These are phyloP conservation scores for Epistrophe eligans DNA, from an alignment of 2,888 invertebrate species.

Conservation along the genomic window DNA sequence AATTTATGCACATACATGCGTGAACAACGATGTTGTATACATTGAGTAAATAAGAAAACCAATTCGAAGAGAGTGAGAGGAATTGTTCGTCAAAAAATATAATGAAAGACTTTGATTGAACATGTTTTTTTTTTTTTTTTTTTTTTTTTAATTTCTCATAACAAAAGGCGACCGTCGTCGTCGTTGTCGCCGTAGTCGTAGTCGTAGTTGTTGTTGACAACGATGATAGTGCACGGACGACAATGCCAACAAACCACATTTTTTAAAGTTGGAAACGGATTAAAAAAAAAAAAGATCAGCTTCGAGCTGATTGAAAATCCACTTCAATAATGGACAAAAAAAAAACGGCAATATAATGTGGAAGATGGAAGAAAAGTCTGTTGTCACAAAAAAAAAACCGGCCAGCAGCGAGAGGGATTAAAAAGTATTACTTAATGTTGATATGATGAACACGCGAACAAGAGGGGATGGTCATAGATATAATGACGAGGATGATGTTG, in stretches of 20 bases:
- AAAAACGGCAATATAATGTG: slow-evolving; percentile 32
- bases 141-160: slow-evolving; percentile 45
- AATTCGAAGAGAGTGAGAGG: slow-evolving; percentile 26
- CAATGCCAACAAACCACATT: slow-evolving; percentile 61
- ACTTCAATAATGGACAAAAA: slow-evolving; percentile 29
- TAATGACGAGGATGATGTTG: not conserved
- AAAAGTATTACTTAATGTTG: slow-evolving; percentile 26
- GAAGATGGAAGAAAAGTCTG: slow-evolving; percentile 26
- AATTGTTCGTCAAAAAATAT: slow-evolving; percentile 42
- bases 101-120: slow-evolving; percentile 29
- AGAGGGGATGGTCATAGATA: not conserved
- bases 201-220: slow-evolving; percentile 44
- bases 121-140: slow-evolving; percentile 27
- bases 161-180: slow-evolving; percentile 65
- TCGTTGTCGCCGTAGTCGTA: slow-evolving; percentile 44
- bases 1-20: slow-evolving; percentile 28
- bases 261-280: slow-evolving; percentile 36
- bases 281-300: slow-evolving; percentile 37
- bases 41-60: slow-evolving; percentile 60
- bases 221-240: slow-evolving; percentile 40
- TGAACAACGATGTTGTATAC: slow-evolving; percentile 14
- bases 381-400: slow-evolving; percentile 31
- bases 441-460: not conserved
- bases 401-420: slow-evolving; percentile 31
- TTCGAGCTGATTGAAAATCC: slow-evolving; percentile 51